These are phyloP conservation scores for Junonia oenone DNA, from an alignment of 2,888 invertebrate genomes.

Conservation along the genomic window DNA sequence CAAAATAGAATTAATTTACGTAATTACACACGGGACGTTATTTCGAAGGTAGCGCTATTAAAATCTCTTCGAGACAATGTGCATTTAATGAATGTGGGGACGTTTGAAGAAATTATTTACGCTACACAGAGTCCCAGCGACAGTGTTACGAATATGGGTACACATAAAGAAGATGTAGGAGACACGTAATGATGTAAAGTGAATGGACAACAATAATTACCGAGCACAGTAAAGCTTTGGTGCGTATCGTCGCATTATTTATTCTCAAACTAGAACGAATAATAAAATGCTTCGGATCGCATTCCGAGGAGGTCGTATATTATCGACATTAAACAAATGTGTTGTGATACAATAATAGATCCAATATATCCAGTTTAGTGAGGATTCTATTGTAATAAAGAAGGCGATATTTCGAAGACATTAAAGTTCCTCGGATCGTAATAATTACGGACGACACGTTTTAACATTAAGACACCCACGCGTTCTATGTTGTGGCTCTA, in stretches of 20 bases:
- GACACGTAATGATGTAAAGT: conserved; percentile 71
- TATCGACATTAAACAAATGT: conserved; percentile 54
- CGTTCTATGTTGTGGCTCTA: conserved; percentile 71
- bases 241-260: conserved; percentile 67
- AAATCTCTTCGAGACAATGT: conserved; percentile 61
- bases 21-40: conserved; percentile 37
- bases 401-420: conserved; percentile 72
- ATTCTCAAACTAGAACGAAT: conserved; percentile 32
- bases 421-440: conserved; percentile 75
- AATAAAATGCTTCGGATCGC: conserved; percentile 27
- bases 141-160: conserved; percentile 49
- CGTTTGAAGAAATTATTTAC: conserved; percentile 70
- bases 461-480: conserved; percentile 76
- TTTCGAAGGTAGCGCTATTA: conserved; percentile 61
- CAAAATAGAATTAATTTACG: conserved; percentile 31
- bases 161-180: conserved; percentile 68
- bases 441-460: conserved; percentile 78
- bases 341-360: conserved; percentile 60
- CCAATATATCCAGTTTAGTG: conserved; percentile 60
- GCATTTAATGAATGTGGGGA: conserved; percentile 64
- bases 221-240: conserved; percentile 54
- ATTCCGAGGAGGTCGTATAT: conserved; percentile 36
- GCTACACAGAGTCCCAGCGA: conserved; percentile 54
- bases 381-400: conserved; percentile 71
- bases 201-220: conserved; percentile 74